phyloP scores from a whole-genome alignment of 2,888 invertebrate genomes.

The Halictus quadricinctus region DNA sequence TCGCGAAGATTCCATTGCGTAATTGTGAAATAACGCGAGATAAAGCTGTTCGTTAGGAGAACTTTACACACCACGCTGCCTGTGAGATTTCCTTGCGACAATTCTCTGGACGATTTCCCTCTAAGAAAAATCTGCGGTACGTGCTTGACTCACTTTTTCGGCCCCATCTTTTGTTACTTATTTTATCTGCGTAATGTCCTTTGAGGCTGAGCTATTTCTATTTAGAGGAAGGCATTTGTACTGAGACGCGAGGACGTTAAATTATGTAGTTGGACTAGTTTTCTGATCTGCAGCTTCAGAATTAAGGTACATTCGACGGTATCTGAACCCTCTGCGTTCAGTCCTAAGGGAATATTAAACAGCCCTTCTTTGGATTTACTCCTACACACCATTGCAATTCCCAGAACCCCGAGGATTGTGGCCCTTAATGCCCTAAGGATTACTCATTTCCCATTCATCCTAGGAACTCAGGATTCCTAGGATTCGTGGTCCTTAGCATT shows the following conservation, averaged over 20 bases:
- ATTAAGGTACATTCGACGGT: too few relatives aligned
- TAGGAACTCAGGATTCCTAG: too few relatives aligned
- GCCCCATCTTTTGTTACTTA: not conserved
- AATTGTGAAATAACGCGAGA: constrained; percentile 35
- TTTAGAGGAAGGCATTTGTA: not conserved
- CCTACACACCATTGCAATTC: not conserved
- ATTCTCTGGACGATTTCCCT: not conserved
- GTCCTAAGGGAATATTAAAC: not conserved
- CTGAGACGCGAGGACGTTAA: not conserved
- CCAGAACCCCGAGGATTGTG: not conserved
- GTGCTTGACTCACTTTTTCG: not conserved
- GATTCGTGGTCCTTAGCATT: too few relatives aligned
- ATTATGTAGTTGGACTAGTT: too few relatives aligned
- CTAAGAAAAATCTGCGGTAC: not conserved
- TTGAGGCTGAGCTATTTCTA: not conserved
- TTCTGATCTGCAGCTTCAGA: too few relatives aligned
- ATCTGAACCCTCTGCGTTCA: not conserved
- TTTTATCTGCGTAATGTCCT: not conserved
- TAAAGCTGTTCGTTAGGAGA: constrained; percentile 35
- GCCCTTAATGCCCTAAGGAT: not conserved
- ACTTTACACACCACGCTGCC: not conserved
- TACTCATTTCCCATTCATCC: not conserved
- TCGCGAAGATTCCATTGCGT: constrained; percentile 4
- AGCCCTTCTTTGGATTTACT: too few relatives aligned
- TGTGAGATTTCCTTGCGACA: not conserved